Conservation (phyloP, 2,888 invertebrate species). For the Cantharis nigra region DNA sequence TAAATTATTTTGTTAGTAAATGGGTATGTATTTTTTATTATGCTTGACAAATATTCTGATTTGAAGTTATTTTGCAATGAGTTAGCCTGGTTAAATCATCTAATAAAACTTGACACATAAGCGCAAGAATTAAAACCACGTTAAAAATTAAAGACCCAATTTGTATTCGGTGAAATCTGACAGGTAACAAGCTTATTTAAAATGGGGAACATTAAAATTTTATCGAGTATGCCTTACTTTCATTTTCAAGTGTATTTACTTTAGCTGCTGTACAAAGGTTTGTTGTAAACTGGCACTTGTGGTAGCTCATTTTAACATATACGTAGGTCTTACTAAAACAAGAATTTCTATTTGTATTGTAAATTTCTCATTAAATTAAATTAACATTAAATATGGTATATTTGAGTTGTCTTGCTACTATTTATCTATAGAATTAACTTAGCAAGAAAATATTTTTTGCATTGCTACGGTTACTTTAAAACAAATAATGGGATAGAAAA, state of each 20-base stretch:
- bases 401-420: neutral
- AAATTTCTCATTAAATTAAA: neutral
- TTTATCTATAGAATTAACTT: neutral
- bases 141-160: slow-evolving; percentile 23
- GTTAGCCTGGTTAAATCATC: neutral
- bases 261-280: neutral
- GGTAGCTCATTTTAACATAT: neutral
- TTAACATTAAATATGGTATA: neutral
- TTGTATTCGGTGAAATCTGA: slow-evolving; percentile 16
- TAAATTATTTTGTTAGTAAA: no score
- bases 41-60: neutral
- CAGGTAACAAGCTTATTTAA: slow-evolving; percentile 15
- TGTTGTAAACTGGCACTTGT: neutral
- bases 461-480: neutral
- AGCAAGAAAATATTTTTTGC: neutral
- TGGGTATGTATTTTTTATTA: neutral
- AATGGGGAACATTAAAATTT: slow-evolving; percentile 2
- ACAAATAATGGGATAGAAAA: neutral
- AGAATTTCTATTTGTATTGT: neutral
- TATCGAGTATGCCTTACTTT: neutral
- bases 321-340: neutral
- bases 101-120: slow-evolving; percentile 16
- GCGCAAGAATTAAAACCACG: neutral
- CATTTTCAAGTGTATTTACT: neutral
- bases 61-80: neutral